Conservation (phyloP, 1,140 invertebrate genomes). For the Zeugodacus cucurbitae region DNA sequence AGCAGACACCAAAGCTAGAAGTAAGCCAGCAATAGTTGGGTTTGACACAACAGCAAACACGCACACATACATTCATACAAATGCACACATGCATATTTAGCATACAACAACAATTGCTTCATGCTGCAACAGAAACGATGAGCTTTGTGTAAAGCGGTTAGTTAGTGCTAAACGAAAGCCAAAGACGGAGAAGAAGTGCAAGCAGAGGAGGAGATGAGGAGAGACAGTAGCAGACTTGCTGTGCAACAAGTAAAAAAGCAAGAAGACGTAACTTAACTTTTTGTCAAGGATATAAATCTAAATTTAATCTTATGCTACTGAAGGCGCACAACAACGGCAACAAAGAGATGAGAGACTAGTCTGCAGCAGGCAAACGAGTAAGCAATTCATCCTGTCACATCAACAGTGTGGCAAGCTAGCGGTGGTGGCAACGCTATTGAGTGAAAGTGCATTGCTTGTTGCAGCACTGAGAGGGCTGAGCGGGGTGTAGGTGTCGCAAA, state of each 20-base stretch:
- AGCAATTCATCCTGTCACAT: not conserved
- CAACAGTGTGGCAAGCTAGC: not conserved
- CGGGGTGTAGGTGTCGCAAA: not conserved
- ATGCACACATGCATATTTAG: not conserved
- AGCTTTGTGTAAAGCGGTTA: constrained; percentile 13
- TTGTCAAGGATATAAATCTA: constrained; percentile 25
- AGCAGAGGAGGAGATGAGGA: not conserved
- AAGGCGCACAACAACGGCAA: not conserved
- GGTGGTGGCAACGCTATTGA: not conserved
- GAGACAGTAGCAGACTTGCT: not conserved
- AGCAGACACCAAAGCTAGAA: not conserved
- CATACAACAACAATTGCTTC: not conserved
- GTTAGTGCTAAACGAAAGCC: not conserved
- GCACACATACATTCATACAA: not conserved
- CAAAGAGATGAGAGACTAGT: not conserved
- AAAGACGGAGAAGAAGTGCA: not conserved
- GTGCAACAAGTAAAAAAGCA: constrained; percentile 9
- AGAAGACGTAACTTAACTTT: not conserved
- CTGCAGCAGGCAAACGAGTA: not conserved
- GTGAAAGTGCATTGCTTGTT: not conserved
- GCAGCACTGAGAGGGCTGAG: not conserved
- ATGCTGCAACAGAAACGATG: not conserved
- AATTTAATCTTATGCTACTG: constrained; percentile 26
- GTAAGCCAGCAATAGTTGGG: not conserved
- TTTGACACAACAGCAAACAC: not conserved